phyloP scores from a whole-genome alignment of 2,797 vertebrate species.

The Coluber constrictor region DNA sequence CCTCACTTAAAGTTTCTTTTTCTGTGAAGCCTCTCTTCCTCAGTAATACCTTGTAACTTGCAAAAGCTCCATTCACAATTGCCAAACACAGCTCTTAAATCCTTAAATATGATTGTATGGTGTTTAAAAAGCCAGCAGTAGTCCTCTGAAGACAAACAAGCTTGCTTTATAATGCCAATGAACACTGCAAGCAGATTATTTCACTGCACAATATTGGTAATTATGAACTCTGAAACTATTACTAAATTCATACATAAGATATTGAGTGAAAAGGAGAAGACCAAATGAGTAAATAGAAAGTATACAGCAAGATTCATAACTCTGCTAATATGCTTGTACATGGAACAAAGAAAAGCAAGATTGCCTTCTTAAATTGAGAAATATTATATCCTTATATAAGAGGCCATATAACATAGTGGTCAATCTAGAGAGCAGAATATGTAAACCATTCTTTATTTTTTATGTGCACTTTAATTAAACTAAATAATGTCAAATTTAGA shows the following conservation, averaged over 20 bases:
- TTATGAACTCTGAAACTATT: neutral
- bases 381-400: neutral
- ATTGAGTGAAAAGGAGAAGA: neutral
- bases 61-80: neutral
- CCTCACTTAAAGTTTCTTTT: neutral
- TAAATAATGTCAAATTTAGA: neutral
- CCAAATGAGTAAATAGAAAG: neutral
- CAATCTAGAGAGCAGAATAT: neutral
- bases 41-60: neutral
- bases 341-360: neutral
- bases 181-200: neutral
- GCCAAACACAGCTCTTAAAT: neutral
- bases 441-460: neutral
- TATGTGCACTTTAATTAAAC: neutral
- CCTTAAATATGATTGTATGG: neutral
- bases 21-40: neutral
- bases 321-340: neutral
- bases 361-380: neutral
- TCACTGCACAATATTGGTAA: neutral
- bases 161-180: neutral
- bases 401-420: neutral
- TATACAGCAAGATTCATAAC: neutral
- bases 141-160: neutral
- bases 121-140: neutral
- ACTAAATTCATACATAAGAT: neutral